phyloP scores from a whole-genome alignment of 2,113 vertebrate species.

The Pongo pygmaeus region DNA sequence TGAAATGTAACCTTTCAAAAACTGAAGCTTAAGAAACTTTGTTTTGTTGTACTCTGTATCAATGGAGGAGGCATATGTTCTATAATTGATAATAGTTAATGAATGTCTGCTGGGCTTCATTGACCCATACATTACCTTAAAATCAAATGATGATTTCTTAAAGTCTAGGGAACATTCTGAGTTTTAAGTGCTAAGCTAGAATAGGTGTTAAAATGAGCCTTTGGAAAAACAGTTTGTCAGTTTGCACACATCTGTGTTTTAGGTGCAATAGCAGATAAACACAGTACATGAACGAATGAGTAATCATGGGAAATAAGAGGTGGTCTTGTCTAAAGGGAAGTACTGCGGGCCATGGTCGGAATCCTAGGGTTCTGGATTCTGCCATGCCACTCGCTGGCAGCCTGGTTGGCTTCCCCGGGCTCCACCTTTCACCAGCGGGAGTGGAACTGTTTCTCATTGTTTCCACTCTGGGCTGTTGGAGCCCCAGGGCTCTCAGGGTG shows the following conservation, averaged over 20 bases:
- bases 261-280: not conserved
- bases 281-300: not conserved
- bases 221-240: not conserved
- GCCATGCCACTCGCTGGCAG: not conserved
- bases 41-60: not conserved
- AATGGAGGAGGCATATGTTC: not conserved
- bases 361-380: not conserved
- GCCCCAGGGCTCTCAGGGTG: not conserved
- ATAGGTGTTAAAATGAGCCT: not conserved
- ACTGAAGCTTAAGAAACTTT: not conserved
- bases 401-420: not conserved
- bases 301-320: not conserved
- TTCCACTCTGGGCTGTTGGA: not conserved
- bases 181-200: not conserved
- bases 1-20: not conserved
- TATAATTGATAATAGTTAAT: not conserved
- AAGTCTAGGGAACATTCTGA: not conserved
- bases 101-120: not conserved
- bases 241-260: not conserved
- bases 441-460: not conserved
- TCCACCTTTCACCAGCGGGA: not conserved
- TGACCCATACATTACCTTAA: not conserved
- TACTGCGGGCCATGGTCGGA: not conserved
- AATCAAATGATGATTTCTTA: not conserved
- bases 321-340: not conserved